A percentile compares a stretch with the other conserved stretches of the same genome.
phyloP scores from a whole-genome alignment of 2,888 invertebrate species.

The Plebejus melissa region DNA sequence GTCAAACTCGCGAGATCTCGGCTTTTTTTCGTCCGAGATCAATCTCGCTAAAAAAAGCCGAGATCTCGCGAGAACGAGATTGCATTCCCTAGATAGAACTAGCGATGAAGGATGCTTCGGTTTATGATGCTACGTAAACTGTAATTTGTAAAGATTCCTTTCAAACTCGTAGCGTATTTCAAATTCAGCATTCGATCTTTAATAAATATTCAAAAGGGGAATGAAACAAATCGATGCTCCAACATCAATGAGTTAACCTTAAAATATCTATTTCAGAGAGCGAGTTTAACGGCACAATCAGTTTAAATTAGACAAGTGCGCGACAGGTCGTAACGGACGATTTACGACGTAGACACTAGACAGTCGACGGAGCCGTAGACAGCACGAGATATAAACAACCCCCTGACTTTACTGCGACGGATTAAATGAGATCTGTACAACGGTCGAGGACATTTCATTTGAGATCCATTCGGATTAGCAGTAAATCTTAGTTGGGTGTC shows the following conservation, averaged over 20 bases:
- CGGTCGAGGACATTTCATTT: not conserved
- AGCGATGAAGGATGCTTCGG: not conserved
- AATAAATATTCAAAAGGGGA: not conserved
- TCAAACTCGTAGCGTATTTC: not conserved
- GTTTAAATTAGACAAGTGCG: conserved; percentile 20
- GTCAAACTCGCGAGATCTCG: too few relatives aligned
- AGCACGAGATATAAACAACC: conserved; percentile 7
- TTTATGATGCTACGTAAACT: not conserved
- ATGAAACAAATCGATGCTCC: not conserved
- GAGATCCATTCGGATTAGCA: not conserved
- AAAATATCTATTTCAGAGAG: conserved; percentile 17
- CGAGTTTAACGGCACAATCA: conserved; percentile 13
- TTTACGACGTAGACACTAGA: conserved; percentile 8
- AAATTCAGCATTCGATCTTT: not conserved
- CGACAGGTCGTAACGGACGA: conserved; percentile 16
- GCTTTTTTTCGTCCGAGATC: too few relatives aligned
- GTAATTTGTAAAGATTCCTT: not conserved
- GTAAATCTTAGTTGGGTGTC: conserved; percentile 8
- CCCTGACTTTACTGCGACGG: conserved; percentile 1
- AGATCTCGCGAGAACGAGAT: too few relatives aligned
- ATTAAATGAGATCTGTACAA: conserved; percentile 11
- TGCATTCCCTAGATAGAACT: too few relatives aligned
- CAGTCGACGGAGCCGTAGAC: not conserved
- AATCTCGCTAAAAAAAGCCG: too few relatives aligned
- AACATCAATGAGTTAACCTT: not conserved